A percentile compares a stretch with the other conserved stretches of the same genome.
phyloP scores from a whole-genome alignment of 2,888 invertebrate species.

The Eucera pruinosa region DNA sequence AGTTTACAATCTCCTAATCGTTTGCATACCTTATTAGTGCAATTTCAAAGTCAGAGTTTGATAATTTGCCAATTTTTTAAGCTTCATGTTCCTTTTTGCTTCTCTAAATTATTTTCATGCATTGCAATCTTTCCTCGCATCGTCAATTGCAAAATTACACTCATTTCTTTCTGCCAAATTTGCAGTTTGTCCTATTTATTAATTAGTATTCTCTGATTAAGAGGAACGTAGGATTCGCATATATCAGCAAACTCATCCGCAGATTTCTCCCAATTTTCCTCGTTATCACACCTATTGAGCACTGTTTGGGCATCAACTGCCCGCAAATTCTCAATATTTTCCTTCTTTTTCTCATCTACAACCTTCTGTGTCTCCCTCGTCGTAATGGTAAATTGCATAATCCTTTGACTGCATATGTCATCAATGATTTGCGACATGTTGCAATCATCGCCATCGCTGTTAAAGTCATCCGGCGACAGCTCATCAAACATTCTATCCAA shows the following conservation, averaged over 20 bases:
- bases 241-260: conserved; percentile 75
- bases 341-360: neutral
- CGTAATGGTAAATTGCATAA: conserved; percentile 54
- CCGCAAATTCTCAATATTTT: neutral
- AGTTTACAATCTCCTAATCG: too few species aligned
- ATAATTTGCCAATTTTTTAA: too few species aligned
- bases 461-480: conserved; percentile 79
- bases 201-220: conserved; percentile 70
- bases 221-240: conserved; percentile 75
- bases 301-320: neutral
- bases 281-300: neutral
- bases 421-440: conserved; percentile 86
- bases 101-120: too few species aligned
- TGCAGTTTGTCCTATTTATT: too few species aligned
- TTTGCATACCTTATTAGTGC: too few species aligned
- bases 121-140: too few species aligned
- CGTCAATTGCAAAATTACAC: too few species aligned
- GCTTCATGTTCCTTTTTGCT: too few species aligned
- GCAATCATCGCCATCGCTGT: conserved; percentile 83
- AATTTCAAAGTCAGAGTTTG: too few species aligned
- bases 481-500: conserved; percentile 80
- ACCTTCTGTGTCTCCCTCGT: neutral
- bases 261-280: conserved; percentile 18
- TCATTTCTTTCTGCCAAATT: too few species aligned
- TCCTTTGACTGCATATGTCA: conserved; percentile 81